Evolutionary conservation across 2,888 invertebrate species (phyloP).

Genomic region (Craniophora ligustri): DNA sequence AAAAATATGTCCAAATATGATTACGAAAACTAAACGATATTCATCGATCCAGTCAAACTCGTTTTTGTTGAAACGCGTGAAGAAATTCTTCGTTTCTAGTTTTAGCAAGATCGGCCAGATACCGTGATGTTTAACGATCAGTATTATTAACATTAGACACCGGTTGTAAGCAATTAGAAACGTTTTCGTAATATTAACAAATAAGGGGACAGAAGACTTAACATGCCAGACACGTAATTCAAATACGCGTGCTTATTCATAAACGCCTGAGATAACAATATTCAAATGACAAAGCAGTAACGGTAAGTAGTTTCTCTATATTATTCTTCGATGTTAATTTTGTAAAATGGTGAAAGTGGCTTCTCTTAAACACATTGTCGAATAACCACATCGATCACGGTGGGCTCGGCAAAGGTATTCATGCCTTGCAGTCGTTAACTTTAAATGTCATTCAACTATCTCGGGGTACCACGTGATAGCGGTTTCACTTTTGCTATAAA

Average conservation of each 20-base stretch:
- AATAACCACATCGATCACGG: constrained; percentile 57
- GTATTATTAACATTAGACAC: constrained; percentile 44
- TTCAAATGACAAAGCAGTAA: constrained; percentile 18
- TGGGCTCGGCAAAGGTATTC: constrained; percentile 55
- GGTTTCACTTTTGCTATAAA: constrained; percentile 84
- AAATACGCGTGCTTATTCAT: too few species aligned
- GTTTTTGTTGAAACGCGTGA: constrained; percentile 51
- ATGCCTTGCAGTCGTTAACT: constrained; percentile 56
- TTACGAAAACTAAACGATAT: constrained; percentile 48
- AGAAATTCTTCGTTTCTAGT: constrained; percentile 50
- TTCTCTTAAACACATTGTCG: constrained; percentile 46
- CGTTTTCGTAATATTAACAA: constrained; percentile 41
- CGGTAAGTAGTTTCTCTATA: constrained; percentile 26
- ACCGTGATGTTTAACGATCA: constrained; percentile 36
- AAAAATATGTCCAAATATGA: constrained; percentile 34
- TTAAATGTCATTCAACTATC: constrained; percentile 68
- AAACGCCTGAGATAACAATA: constrained; percentile 9
- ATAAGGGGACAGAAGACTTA: constrained; percentile 21
- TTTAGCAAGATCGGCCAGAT: constrained; percentile 42
- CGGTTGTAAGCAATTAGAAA: constrained; percentile 45
- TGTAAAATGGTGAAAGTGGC: constrained; percentile 55
- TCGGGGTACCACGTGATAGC: constrained; percentile 57
- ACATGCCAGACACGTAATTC: constrained; percentile 4
- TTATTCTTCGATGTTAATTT: constrained; percentile 34
- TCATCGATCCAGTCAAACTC: constrained; percentile 45